These are phyloP conservation scores for Clepsis dumicolana DNA, from an alignment of 2,888 invertebrate genomes.

Conservation along the genomic window DNA sequence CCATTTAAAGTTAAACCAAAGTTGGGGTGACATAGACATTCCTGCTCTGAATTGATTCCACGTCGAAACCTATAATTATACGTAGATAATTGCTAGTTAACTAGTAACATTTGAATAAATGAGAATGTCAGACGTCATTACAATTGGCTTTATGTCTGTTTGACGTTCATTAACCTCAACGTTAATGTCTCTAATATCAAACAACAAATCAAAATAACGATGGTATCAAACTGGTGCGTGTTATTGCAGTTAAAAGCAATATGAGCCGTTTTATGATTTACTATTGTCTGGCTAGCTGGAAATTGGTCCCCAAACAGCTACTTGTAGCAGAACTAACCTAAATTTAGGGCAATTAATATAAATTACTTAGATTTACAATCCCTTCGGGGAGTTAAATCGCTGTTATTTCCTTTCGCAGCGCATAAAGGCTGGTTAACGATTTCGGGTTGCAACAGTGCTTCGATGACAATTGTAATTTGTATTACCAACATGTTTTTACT, in stretches of 20 bases:
- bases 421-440: conserved; percentile 66
- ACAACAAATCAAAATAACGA: conserved; percentile 13
- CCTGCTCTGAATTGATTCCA: no score
- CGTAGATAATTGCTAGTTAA: not conserved
- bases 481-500: not conserved
- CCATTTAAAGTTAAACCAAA: no score
- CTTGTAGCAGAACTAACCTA: conserved; percentile 75
- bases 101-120: not conserved
- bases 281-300: conserved; percentile 63
- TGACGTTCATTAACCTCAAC: not conserved
- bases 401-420: conserved; percentile 68
- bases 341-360: conserved; percentile 80
- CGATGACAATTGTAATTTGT: conserved; percentile 69
- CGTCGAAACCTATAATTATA: not conserved
- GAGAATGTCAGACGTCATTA: not conserved
- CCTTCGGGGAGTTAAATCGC: conserved; percentile 75
- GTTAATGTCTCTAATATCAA: not conserved
- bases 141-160: not conserved
- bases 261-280: conserved; percentile 66
- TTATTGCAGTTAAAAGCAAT: conserved; percentile 46
- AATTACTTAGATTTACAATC: conserved; percentile 82
- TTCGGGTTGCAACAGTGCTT: conserved; percentile 60
- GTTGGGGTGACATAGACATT: no score
- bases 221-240: not conserved
- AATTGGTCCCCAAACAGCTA: conserved; percentile 75